Conservation (phyloP, 2,888 invertebrate species). For the Alsophila aescularia region DNA sequence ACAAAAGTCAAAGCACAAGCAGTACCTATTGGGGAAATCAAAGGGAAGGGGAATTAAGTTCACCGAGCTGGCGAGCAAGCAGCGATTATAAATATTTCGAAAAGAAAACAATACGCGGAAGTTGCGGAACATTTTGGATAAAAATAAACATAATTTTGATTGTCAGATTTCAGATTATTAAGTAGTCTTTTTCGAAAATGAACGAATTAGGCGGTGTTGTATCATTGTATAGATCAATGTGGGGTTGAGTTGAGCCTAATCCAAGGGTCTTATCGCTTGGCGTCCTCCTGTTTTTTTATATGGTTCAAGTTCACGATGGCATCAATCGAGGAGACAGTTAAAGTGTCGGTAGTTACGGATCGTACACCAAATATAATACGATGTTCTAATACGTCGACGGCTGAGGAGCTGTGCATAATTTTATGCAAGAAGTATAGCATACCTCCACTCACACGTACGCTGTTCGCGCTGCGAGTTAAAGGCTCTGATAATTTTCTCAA, state of each 20-base stretch:
- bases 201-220: slow-evolving; percentile 38
- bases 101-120: background rate
- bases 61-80: background rate
- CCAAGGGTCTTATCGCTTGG: slow-evolving; percentile 57
- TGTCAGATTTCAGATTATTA: too few species aligned
- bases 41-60: background rate
- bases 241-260: too few species aligned
- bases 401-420: slow-evolving; percentile 89
- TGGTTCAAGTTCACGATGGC: slow-evolving; percentile 74
- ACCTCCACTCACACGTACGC: slow-evolving; percentile 89
- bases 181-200: slow-evolving; percentile 36
- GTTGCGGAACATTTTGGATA: background rate
- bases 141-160: background rate
- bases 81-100: background rate
- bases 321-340: slow-evolving; percentile 70
- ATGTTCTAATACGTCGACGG: slow-evolving; percentile 74
- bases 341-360: slow-evolving; percentile 74
- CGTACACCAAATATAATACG: slow-evolving; percentile 68
- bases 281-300: slow-evolving; percentile 70
- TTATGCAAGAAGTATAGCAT: slow-evolving; percentile 90
- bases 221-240: slow-evolving; percentile 50
- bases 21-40: too few species aligned
- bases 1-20: too few species aligned
- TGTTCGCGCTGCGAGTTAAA: slow-evolving; percentile 90
- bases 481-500: slow-evolving; percentile 88